Evolutionary conservation across 30 jellyfish, hydroid and myxozoan species (phyloP), one percentile per base, ranked within the genome.

Genomic region (Aurelia aurita): DNA sequence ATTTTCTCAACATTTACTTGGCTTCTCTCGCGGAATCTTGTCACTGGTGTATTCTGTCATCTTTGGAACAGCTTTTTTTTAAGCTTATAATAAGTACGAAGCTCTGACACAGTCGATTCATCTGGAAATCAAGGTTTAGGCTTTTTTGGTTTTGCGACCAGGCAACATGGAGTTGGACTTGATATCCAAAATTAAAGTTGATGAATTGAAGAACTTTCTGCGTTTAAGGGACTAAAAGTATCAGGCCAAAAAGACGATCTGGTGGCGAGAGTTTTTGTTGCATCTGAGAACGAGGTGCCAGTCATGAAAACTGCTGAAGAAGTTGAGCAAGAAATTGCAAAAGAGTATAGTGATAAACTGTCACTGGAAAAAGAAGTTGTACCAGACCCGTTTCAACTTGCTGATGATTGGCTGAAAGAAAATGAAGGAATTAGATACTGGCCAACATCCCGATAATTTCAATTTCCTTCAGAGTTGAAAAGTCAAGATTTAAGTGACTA

Each of bases 341-440:
- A 59, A 34, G 86, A 80, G 12, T 80, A 80, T 57, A 22, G 43
- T 9, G 58, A 25, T 23, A 66, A 64, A 35, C 86, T 64, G 45
- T 25, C 23, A 23, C 43, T 45, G 61, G 91, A 65, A 25, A 7
- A 46, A 6, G 26, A 68, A 54, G 29, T 7, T 21, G 13, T 80
- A 39, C 91, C 86, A 10, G 74, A 80, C 60, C n/a, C n/a, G n/a
- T n/a, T n/a, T n/a, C n/a, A n/a, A n/a, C n/a, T n/a, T n/a, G n/a
- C n/a, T n/a, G n/a, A 46, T 79, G 86, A 85, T 85, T 80, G 83
- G 91, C 59, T 80, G 47, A 47, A 27, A 64, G 91, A 80, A 68
- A 39, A 66, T 27, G 91, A 63, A 27, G 91, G 86, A 32, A 39
- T 28, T 0, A 61, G n/a, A 15, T 63, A n/a, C 54, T 82, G 92